Percentiles rank a stretch among this genome's conserved stretches.
phyloP scores from a whole-genome alignment of 2,113 vertebrate genomes.

The Monarcha castaneiventris region DNA sequence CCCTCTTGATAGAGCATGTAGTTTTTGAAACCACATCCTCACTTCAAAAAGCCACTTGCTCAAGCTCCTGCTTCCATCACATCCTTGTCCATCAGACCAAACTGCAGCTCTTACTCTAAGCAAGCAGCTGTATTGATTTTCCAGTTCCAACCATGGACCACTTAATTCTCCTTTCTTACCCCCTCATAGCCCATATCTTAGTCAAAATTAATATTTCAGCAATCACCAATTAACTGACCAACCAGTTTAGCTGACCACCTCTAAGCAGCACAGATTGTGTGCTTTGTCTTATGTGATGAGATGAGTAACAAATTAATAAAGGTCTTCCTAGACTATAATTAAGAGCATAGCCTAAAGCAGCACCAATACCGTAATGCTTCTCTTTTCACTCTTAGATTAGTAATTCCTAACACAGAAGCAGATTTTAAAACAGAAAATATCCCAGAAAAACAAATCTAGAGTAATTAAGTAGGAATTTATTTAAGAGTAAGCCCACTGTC shows the following conservation, averaged over 20 bases:
- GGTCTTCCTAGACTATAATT: background rate
- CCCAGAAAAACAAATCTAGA: background rate
- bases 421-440: background rate
- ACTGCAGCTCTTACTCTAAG: background rate
- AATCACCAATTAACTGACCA: background rate
- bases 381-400: background rate
- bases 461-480: background rate
- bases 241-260: background rate
- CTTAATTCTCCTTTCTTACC: background rate
- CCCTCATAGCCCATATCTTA: background rate
- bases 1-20: background rate
- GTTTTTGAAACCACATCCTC: background rate
- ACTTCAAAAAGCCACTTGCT: background rate
- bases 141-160: background rate
- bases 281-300: background rate
- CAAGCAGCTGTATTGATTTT: background rate
- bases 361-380: background rate
- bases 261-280: background rate
- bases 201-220: background rate
- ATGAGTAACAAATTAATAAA: background rate
- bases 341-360: background rate
- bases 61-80: background rate
- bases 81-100: background rate
- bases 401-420: background rate
- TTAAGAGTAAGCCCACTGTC: background rate